Conservation (phyloP, 1,140 invertebrate species). For the Aphelenchoides avenae region DNA sequence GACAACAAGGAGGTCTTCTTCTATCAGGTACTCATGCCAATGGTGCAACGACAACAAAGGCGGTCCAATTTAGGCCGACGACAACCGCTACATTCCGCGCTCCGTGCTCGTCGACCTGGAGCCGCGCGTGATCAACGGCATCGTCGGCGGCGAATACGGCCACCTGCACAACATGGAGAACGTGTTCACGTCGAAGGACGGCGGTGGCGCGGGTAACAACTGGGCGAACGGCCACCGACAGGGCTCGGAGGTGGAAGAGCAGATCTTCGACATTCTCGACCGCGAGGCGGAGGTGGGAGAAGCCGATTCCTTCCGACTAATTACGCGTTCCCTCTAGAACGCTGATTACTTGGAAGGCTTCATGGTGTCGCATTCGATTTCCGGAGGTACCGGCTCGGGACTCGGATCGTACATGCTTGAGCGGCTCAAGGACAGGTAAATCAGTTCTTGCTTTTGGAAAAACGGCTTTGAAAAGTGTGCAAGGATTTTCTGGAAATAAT, state of each 20-base stretch:
- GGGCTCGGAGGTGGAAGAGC: constrained; percentile 66
- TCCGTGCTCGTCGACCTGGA: constrained; percentile 92
- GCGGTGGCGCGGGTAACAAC: constrained; percentile 97
- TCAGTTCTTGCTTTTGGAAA: constrained; percentile 69
- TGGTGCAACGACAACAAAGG: too few relatives aligned
- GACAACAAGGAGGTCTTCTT: constrained; percentile 98
- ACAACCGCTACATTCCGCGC: constrained; percentile 96
- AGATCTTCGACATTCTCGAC: constrained; percentile 61
- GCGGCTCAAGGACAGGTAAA: constrained; percentile 80
- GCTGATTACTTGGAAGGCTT: constrained; percentile 98
- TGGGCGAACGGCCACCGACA: constrained; percentile 90
- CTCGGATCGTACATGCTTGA: constrained; percentile 93
- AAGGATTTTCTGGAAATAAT: neutral
- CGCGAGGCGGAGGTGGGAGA: too few relatives aligned
- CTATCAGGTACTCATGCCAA: too few relatives aligned
- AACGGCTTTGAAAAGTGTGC: constrained; percentile 82
- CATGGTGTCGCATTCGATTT: constrained; percentile 97
- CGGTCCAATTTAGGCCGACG: constrained; percentile 74
- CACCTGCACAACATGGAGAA: constrained; percentile 98
- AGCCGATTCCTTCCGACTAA: too few relatives aligned
- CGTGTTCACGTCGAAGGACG: constrained; percentile 91
- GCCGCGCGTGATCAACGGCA: constrained; percentile 91
- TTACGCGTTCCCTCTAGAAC: too few relatives aligned
- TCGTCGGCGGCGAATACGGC: constrained; percentile 88
- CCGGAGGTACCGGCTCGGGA: constrained; percentile 94